Base-by-base conservation (phyloP, 2,113 vertebrate genomes). In the Pomatostomus ruficeps region DNA sequence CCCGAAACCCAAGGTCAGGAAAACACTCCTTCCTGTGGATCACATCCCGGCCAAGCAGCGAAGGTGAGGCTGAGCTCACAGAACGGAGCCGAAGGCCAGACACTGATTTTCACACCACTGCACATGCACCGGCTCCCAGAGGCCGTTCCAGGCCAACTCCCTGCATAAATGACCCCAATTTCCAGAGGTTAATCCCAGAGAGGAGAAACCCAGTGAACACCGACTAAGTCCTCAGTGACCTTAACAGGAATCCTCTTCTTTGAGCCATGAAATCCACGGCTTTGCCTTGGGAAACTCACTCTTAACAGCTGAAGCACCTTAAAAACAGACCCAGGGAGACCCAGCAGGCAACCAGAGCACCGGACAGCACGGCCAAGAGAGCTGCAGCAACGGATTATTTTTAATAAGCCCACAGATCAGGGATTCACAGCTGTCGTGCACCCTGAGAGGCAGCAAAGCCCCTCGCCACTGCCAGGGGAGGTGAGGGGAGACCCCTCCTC, bases 1-100 rank as follows among this genome's bases (percentile, higher is more conserved):
- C 33, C 46, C 0, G 3, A 40, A 26, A 35, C 0, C 38, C 8
- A 26, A 31, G 33, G 70, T 14, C 28, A 58, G 61, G 78, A 75
- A 48, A 18, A 0, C 9, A 3, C 1, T 29, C 9, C 10, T 31
- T 18, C 6, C 52, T 0, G 49, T 5, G 12, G 28, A 6, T 43
- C 8, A 8, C 14, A 4, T 2, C 48, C 26, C 62, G 8, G 58
- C 22, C 31, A 19, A 33, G 85, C 58, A 7, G 52, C 15, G 3
- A 31, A 45, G 81, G 52, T 8, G 29, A 22, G 38, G 63, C 45
- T 35, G 42, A 35, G 5, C 72, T 46, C 20, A 0, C 26, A 2
- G 36, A 7, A 1, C 1, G 29, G 11, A 20, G 7, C 7, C 61
- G 45, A n/a, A 73, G 45, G 62, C 42, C 40, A 2, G 61, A 18